Percentiles rank a stretch among this genome's conserved stretches.
These are phyloP conservation scores for Morpho helenor DNA, from an alignment of 2,888 invertebrate species.

Conservation along the genomic window DNA sequence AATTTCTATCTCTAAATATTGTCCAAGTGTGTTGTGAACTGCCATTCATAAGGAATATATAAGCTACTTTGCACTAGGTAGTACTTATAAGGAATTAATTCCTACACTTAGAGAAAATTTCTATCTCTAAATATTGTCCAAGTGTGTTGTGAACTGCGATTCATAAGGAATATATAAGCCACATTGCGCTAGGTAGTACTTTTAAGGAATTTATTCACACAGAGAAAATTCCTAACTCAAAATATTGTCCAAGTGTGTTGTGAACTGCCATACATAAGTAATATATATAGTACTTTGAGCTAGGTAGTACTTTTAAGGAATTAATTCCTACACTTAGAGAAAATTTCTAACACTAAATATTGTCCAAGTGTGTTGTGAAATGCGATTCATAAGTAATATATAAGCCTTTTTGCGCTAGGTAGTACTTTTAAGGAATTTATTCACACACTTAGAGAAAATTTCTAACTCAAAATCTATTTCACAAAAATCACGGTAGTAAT, in stretches of 20 bases:
- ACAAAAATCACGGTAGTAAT: too few species aligned
- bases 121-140: constrained; percentile 36
- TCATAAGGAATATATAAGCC: constrained; percentile 39
- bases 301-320: constrained; percentile 39
- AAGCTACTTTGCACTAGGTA: constrained; percentile 46
- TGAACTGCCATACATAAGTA: constrained; percentile 44
- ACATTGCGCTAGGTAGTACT: constrained; percentile 47
- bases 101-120: too few species aligned
- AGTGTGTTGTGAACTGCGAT: constrained; percentile 50
- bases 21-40: constrained; percentile 58
- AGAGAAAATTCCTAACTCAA: too few species aligned
- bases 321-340: too few species aligned
- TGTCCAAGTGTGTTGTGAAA: constrained; percentile 58
- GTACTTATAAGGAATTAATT: constrained; percentile 26
- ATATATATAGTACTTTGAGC: constrained; percentile 36
- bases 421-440: constrained; percentile 30
- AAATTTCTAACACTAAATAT: constrained; percentile 25
- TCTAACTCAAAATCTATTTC: too few species aligned
- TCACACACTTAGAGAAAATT: too few species aligned
- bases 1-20: constrained; percentile 20
- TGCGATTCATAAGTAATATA: constrained; percentile 36
- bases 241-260: constrained; percentile 56
- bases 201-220: too few species aligned
- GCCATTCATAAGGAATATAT: constrained; percentile 36
- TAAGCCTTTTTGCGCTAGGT: constrained; percentile 43